Conservation (phyloP, 2,797 vertebrate genomes). For the Lophura swinhoii region DNA sequence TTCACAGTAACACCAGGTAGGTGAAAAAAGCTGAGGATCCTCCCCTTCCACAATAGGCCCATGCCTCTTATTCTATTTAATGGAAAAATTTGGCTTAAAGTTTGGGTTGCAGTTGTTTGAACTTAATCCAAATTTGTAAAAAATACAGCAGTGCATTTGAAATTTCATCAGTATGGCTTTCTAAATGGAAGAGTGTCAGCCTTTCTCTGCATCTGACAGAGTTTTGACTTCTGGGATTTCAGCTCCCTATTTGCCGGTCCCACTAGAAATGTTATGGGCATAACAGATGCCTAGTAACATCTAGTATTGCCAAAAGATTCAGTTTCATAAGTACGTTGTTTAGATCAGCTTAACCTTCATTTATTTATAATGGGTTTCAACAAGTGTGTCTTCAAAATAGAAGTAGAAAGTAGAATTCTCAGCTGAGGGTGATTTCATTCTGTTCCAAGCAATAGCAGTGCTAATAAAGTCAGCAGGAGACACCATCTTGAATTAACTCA, state of each 20-base stretch:
- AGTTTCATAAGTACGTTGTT: neutral
- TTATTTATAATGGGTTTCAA: neutral
- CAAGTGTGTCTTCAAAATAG: neutral
- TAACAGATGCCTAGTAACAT: neutral
- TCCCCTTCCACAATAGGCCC: neutral
- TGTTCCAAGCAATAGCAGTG: neutral
- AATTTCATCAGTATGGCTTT: neutral
- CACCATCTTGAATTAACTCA: neutral
- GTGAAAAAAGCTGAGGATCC: neutral
- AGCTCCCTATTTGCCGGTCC: neutral
- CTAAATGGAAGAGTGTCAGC: neutral
- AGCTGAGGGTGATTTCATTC: neutral
- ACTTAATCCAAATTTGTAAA: neutral
- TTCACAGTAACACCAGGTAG: neutral
- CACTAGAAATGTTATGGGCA: neutral
- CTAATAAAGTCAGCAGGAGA: neutral
- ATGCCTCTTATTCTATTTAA: neutral
- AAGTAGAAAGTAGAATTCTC: neutral
- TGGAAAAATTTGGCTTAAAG: neutral
- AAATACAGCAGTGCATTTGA: rapidly evolving
- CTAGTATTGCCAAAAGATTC: neutral
- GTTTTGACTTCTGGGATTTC: neutral
- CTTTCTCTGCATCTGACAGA: neutral
- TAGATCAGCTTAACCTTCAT: neutral
- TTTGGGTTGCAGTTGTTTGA: neutral